These are phyloP conservation scores for Telenomus remus DNA, from an alignment of 1,140 invertebrate genomes.

Conservation along the genomic window DNA sequence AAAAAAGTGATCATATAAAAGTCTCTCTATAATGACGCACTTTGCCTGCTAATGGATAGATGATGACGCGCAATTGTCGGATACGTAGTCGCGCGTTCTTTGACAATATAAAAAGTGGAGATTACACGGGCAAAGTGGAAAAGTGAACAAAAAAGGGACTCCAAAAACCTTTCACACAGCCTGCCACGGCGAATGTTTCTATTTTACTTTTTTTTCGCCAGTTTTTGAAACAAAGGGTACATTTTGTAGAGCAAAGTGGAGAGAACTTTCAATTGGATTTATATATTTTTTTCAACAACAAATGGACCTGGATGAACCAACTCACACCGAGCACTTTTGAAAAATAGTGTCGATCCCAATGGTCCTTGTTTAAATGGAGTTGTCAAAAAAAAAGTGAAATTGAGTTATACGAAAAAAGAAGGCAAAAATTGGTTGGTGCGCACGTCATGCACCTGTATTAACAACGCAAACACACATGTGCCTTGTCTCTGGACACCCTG, in stretches of 20 bases:
- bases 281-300: too few relatives aligned
- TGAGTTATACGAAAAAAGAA: constrained; percentile 22
- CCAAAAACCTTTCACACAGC: too few relatives aligned
- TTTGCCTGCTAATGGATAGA: constrained; percentile 54
- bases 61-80: constrained; percentile 53
- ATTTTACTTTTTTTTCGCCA: too few relatives aligned
- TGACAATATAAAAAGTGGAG: background rate
- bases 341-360: too few relatives aligned
- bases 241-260: too few relatives aligned
- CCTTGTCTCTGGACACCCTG: constrained; percentile 46
- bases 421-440: constrained; percentile 37
- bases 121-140: constrained; percentile 13
- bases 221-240: too few relatives aligned
- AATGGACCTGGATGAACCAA: too few relatives aligned
- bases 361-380: constrained; percentile 3
- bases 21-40: constrained; percentile 17
- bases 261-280: too few relatives aligned
- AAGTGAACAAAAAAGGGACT: too few relatives aligned
- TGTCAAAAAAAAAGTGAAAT: constrained; percentile 13
- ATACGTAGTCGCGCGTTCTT: constrained; percentile 3
- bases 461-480: constrained; percentile 40
- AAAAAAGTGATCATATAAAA: constrained; percentile 9
- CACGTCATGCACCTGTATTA: constrained; percentile 42
- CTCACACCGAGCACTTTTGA: too few relatives aligned
- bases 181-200: too few relatives aligned